Evolutionary conservation across 2,888 invertebrate species (phyloP).

Genomic region (Acleris sparsana): DNA sequence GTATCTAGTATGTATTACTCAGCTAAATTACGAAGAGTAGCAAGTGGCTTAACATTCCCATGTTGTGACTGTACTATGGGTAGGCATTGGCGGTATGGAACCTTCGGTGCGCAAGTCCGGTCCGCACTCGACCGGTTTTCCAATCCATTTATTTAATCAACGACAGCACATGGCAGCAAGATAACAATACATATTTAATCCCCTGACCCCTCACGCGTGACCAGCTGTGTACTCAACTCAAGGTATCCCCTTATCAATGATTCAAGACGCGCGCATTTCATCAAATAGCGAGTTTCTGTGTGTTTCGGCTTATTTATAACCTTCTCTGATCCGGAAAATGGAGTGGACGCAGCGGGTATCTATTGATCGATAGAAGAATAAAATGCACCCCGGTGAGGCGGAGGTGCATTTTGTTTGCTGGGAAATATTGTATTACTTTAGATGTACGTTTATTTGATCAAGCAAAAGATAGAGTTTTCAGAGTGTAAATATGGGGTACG

Average conservation of each 20-base stretch:
- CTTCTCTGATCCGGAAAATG: slow-evolving; percentile 4
- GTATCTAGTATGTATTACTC: no score
- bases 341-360: slow-evolving; percentile 6
- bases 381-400: slow-evolving; percentile 5
- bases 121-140: background rate
- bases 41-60: no score
- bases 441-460: background rate
- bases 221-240: background rate
- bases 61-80: no score
- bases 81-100: no score
- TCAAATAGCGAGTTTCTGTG: slow-evolving; percentile 28
- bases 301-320: slow-evolving; percentile 26
- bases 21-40: no score
- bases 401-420: background rate
- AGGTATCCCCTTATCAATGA: slow-evolving; percentile 26
- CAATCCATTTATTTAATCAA: slow-evolving; percentile 13
- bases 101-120: no score
- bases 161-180: slow-evolving; percentile 21
- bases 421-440: background rate
- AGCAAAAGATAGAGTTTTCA: no score
- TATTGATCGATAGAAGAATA: background rate
- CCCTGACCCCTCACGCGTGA: slow-evolving; percentile 17
- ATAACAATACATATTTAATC: slow-evolving; percentile 29
- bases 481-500: no score
- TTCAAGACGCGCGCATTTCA: slow-evolving; percentile 30